phyloP scores from a whole-genome alignment of 37 sponge, comb jelly and placozoan genomes.

The Trichoplax adhaerens region DNA sequence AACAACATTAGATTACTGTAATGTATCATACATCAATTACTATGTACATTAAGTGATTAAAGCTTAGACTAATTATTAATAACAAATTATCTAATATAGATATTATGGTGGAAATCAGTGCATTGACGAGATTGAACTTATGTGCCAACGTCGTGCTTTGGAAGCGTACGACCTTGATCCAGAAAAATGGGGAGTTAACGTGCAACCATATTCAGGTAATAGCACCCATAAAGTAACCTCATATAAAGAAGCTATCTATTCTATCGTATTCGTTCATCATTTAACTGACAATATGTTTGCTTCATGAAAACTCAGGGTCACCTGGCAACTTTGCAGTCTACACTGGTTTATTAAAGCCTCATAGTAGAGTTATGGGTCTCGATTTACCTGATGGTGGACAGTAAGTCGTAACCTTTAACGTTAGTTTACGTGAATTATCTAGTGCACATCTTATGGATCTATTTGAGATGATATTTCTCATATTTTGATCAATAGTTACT shows the following conservation, averaged over 20 bases:
- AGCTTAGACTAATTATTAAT: too few relatives aligned
- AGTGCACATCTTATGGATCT: too few relatives aligned
- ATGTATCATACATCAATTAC: neutral
- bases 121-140: conserved; percentile 77
- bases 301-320: conserved; percentile 39
- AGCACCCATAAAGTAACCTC: neutral
- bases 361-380: conserved; percentile 94
- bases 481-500: too few relatives aligned
- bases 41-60: neutral
- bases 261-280: neutral
- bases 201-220: conserved; percentile 89
- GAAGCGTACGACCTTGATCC: conserved; percentile 48
- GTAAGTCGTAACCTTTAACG: conserved; percentile 18
- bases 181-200: conserved; percentile 94
- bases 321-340: conserved; percentile 98
- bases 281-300: conserved; percentile 1
- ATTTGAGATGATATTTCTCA: too few relatives aligned
- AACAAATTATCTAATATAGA: neutral
- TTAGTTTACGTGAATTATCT: too few relatives aligned
- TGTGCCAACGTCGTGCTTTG: conserved; percentile 72
- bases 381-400: conserved; percentile 97
- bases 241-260: neutral
- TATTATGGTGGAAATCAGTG: conserved; percentile 83
- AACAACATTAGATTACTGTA: neutral
- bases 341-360: conserved; percentile 85